These are phyloP conservation scores for Neoseiulus cucumeris DNA, from an alignment of 1,140 invertebrate species.

Conservation along the genomic window DNA sequence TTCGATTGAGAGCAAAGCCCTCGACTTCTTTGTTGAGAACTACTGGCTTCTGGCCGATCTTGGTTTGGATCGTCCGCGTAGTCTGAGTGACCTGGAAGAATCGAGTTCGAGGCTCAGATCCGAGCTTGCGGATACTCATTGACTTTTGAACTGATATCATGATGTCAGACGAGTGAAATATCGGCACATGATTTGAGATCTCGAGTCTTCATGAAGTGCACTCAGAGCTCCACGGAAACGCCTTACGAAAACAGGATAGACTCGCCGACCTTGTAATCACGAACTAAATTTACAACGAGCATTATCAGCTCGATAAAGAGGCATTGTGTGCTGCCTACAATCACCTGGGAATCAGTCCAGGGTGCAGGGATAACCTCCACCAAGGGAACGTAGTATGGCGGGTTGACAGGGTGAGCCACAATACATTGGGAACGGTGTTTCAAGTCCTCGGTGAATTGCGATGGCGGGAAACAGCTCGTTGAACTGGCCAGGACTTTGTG, in stretches of 20 bases:
- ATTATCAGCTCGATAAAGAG: neutral
- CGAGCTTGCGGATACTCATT: no score
- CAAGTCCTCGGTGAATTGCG: slow-evolving; percentile 52
- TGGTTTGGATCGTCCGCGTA: slow-evolving; percentile 53
- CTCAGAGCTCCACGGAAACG: no score
- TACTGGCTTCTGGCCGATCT: slow-evolving; percentile 76
- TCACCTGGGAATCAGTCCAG: slow-evolving; percentile 49
- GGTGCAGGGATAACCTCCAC: slow-evolving; percentile 83
- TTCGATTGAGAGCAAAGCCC: slow-evolving; percentile 79
- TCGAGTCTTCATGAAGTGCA: no score
- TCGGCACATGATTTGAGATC: no score
- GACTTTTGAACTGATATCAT: no score
- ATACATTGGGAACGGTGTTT: slow-evolving; percentile 50
- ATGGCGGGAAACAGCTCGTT: slow-evolving; percentile 70
- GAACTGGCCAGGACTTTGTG: slow-evolving; percentile 48
- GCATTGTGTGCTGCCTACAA: slow-evolving; percentile 17
- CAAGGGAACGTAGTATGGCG: slow-evolving; percentile 80
- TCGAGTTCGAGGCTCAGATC: no score
- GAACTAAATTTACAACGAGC: neutral
- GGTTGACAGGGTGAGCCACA: slow-evolving; percentile 84
- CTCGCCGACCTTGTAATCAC: no score
- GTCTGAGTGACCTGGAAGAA: slow-evolving; percentile 24
- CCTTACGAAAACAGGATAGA: no score
- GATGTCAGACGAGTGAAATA: no score
- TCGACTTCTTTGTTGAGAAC: slow-evolving; percentile 60